Evolutionary conservation across 1,140 invertebrate genomes (phyloP).

Genomic region (Leptestheria dahalacensis): DNA sequence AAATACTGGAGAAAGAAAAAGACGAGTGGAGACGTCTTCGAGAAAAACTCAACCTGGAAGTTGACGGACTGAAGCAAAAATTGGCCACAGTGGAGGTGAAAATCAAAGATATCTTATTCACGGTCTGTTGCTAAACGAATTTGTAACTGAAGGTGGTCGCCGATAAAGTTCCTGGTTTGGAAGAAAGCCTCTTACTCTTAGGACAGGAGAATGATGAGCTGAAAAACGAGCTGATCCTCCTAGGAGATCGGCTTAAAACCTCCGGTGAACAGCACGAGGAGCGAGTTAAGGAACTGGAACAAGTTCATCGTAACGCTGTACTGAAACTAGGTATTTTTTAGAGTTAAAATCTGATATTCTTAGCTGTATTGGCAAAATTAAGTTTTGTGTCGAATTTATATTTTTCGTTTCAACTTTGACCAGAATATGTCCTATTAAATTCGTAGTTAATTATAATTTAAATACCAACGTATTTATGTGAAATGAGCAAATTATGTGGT

Average conservation of each 20-base stretch:
- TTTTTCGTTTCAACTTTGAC: too few species aligned
- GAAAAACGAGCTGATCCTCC: constrained; percentile 25
- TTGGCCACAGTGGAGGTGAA: constrained; percentile 5
- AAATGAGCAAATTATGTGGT: background rate
- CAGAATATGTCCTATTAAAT: background rate
- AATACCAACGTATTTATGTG: too few species aligned
- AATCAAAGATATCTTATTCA: too few species aligned
- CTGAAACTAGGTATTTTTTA: background rate
- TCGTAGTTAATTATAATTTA: too few species aligned
- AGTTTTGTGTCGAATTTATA: background rate
- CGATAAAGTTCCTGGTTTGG: constrained; percentile 21
- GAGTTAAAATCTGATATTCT: background rate
- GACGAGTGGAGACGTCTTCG: background rate
- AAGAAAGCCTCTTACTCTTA: constrained; percentile 22
- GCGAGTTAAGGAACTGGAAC: background rate
- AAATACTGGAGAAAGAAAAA: background rate
- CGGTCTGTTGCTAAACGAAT: too few species aligned
- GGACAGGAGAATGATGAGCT: constrained; percentile 22
- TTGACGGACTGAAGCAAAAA: background rate
- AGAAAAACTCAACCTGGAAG: background rate
- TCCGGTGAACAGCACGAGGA: constrained; percentile 22
- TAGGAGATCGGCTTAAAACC: constrained; percentile 26
- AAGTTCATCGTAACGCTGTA: background rate
- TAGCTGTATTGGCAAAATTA: background rate
- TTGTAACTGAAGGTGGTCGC: background rate